Conservation (phyloP, 2,113 vertebrate genomes). For the Calidris pugnax region DNA sequence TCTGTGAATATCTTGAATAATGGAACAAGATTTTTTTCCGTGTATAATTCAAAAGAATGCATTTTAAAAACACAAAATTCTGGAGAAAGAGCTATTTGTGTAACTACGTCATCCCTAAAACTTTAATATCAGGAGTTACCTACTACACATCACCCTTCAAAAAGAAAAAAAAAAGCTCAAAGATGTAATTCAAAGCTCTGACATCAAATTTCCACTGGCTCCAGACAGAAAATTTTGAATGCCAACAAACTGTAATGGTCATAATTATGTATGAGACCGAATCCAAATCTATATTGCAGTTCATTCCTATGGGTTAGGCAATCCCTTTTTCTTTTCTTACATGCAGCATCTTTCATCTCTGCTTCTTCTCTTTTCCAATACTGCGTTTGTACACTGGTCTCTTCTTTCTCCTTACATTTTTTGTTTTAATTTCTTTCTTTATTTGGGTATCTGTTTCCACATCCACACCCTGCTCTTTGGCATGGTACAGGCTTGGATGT, state of each 20-base stretch:
- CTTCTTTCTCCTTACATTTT: neutral
- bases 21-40: neutral
- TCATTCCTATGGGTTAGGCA: neutral
- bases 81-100: neutral
- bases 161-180: neutral
- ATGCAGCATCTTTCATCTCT: neutral
- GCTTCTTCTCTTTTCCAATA: neutral
- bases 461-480: neutral
- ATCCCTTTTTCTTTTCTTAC: neutral
- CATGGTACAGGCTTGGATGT: rapidly evolving
- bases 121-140: neutral
- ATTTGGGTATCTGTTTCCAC: neutral
- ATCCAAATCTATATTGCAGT: neutral
- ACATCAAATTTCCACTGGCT: neutral
- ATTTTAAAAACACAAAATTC: neutral
- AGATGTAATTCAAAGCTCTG: neutral
- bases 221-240: neutral
- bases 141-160: neutral
- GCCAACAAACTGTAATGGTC: neutral
- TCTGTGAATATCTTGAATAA: neutral
- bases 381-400: neutral
- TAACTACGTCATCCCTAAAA: neutral
- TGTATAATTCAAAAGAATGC: neutral
- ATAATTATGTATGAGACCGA: neutral
- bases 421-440: neutral